These are phyloP conservation scores for Colaptes auratus DNA, from an alignment of 2,113 vertebrate species.

Conservation along the genomic window DNA sequence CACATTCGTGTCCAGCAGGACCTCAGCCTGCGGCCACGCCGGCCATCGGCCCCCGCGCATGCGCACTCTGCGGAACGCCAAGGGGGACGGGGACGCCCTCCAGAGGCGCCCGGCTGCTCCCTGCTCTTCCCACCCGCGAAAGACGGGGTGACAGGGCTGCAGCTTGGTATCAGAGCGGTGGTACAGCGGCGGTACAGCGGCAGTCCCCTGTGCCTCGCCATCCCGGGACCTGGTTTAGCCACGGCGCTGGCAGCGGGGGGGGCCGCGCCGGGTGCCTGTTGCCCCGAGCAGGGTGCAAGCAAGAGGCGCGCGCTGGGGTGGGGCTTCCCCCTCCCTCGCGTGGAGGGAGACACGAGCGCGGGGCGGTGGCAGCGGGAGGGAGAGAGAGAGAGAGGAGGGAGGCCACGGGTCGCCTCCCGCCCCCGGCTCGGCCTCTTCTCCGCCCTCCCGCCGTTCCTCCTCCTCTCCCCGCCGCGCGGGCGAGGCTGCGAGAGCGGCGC, in stretches of 20 bases:
- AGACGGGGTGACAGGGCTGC: background rate
- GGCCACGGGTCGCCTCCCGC: background rate
- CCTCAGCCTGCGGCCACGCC: rapidly evolving
- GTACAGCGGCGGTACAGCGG: rapidly evolving
- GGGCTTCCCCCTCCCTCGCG: background rate
- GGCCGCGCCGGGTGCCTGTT: background rate
- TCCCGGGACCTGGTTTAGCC: background rate
- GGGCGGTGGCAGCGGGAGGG: too few species aligned
- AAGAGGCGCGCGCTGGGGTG: background rate
- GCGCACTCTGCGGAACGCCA: background rate
- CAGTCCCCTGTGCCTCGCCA: rapidly evolving
- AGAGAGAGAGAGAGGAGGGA: background rate
- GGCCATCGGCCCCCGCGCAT: rapidly evolving
- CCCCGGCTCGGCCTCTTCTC: background rate
- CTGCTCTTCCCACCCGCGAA: too few species aligned
- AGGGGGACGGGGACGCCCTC: background rate
- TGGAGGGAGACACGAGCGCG: too few species aligned
- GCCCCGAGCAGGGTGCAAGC: background rate
- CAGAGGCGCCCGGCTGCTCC: background rate
- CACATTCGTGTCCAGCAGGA: rapidly evolving
- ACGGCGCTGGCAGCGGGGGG: too few species aligned
- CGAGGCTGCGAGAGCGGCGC: background rate
- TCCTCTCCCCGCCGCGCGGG: background rate
- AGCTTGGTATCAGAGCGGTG: background rate
- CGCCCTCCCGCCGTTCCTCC: background rate